Conservation (phyloP, 2,113 vertebrate genomes). For the Sarotherodon lohbergeri region DNA sequence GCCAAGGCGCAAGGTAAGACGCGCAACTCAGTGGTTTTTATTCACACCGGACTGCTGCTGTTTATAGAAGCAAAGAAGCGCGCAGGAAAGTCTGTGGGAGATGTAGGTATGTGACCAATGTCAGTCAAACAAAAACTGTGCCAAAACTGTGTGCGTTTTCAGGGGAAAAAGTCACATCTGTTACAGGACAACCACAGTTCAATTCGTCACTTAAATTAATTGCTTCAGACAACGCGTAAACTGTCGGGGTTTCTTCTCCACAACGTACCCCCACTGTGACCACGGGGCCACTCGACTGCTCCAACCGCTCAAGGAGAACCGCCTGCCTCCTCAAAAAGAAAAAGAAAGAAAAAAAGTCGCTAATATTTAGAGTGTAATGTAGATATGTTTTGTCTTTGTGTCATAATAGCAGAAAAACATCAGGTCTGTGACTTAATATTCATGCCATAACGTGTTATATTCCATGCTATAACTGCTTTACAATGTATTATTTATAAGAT, state of each 20-base stretch:
- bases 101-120: not conserved
- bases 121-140: not conserved
- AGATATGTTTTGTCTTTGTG: not conserved
- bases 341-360: not conserved
- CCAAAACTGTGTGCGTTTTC: not conserved
- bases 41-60: not conserved
- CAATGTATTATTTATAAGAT: not conserved
- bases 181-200: not conserved
- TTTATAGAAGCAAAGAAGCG: not conserved
- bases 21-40: not conserved
- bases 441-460: not conserved
- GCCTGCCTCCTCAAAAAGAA: not conserved
- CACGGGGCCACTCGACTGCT: not conserved
- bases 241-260: not conserved
- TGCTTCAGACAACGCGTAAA: not conserved
- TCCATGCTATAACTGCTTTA: not conserved
- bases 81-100: slow-evolving; percentile 1
- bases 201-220: not conserved
- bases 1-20: slow-evolving; percentile 72
- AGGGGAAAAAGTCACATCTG: not conserved
- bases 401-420: not conserved
- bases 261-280: not conserved
- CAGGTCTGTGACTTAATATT: not conserved
- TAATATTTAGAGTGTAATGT: not conserved
- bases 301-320: not conserved